Evolutionary conservation across 2,888 invertebrate species (phyloP), one percentile per base, ranked within the genome.

Genomic region (Volucella zonaria): DNA sequence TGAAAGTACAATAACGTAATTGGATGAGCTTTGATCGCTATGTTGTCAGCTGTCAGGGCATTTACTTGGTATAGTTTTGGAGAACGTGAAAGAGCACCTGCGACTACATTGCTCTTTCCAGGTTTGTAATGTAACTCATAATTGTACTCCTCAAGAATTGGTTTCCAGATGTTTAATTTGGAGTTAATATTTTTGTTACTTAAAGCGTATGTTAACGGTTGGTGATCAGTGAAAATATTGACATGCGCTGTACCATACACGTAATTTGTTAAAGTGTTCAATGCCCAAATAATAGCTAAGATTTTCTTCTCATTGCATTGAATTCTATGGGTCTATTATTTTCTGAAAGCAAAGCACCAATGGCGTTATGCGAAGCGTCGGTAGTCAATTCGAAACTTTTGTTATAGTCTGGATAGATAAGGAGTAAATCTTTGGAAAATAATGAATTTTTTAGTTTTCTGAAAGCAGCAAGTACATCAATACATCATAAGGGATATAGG

Each of bases 321-420:
- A 82, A 76, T n/a, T 43, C 67, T 23, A 81, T 62, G 18, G 79
- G 74, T 74, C 31, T 68, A 2, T 61, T 15, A 0, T 54, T 31
- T 38, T 82, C 67, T 2, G 64, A 61, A 0, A 73, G 45, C 4
- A 77, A 67, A 4, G 76, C 77, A 23, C 73, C 76, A 1, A 73
- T 61, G 4, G 77, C 82, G n/a, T n/a, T n/a, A n/a, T 23, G 8
- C 71, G 66, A 1, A n/a, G n/a, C n/a, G 86, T 86, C 82, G 9
- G 82, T 82, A 3, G 81, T 73, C 8, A 67, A 14, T 12, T 77
- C 52, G 54, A 77, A 77, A 8, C 2, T 11, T 62, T 45, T 67
- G 8, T 40, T 52, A 14, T 58, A 77, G 38, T 64, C 61, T 4
- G 52, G 59, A 10, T 67, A 3, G 2, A 23, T 3, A 23, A 23